Evolutionary conservation across 1,140 invertebrate species (phyloP).

Genomic region (Calosoma granatense): DNA sequence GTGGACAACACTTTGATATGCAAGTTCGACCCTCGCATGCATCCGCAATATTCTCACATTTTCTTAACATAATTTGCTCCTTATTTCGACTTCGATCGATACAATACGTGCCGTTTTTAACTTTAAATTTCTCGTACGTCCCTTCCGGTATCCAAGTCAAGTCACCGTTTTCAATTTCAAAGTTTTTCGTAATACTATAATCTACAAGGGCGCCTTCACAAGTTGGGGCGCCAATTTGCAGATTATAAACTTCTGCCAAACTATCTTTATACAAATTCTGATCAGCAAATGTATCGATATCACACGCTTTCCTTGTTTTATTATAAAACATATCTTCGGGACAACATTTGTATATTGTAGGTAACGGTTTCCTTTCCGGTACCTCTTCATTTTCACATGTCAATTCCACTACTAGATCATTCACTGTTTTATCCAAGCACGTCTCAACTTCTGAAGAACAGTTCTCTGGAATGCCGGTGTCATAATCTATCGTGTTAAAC

Average conservation of each 20-base stretch:
- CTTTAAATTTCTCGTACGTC: background rate
- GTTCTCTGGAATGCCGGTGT: background rate
- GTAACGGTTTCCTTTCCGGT: background rate
- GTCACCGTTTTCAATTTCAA: background rate
- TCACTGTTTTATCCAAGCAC: background rate
- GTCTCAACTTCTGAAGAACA: background rate
- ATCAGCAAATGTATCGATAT: background rate
- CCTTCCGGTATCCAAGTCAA: background rate
- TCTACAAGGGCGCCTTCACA: background rate
- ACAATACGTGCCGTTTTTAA: background rate
- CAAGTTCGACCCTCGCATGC: background rate
- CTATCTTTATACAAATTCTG: background rate
- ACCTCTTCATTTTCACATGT: background rate
- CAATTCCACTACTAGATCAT: background rate
- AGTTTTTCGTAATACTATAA: background rate
- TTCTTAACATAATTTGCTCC: background rate
- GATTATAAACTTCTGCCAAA: background rate
- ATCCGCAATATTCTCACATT: background rate
- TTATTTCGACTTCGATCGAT: background rate
- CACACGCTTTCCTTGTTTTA: background rate
- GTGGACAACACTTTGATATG: background rate
- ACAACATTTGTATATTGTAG: background rate
- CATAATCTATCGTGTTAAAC: background rate
- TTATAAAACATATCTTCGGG: background rate
- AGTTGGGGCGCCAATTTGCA: background rate